A percentile compares a stretch with the other conserved stretches of the same genome.
Evolutionary conservation across 64 coral and sea anemone species (phyloP).

Genomic region (Dendronephthya gigantea): DNA sequence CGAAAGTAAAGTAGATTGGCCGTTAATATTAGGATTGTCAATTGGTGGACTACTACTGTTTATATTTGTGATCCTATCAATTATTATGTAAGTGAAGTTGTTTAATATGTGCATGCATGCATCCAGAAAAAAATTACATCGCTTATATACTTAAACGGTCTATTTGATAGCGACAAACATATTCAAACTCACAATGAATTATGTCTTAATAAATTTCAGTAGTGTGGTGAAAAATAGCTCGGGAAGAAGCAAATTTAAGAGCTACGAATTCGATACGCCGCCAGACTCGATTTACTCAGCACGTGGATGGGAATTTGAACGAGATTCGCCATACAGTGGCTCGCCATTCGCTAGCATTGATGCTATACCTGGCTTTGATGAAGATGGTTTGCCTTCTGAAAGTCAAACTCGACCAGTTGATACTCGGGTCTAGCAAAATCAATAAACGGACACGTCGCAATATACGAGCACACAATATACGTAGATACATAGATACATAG

Average conservation of each 20-base stretch:
- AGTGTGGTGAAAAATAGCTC: neutral
- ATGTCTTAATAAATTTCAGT: neutral
- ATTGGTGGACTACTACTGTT: neutral
- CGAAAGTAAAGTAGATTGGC: neutral
- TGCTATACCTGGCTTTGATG: conserved; percentile 9
- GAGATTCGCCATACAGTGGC: neutral
- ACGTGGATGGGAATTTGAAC: neutral
- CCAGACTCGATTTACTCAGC: neutral
- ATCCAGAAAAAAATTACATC: no score
- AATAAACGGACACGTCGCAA: neutral
- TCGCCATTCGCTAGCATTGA: neutral
- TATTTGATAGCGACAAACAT: no score
- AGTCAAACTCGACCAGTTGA: neutral
- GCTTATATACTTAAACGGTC: no score
- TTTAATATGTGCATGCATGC: neutral
- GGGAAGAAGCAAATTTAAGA: neutral
- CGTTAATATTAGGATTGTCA: neutral
- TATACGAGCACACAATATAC: no score
- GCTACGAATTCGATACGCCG: neutral
- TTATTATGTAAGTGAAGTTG: neutral
- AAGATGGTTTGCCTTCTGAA: conserved; percentile 2
- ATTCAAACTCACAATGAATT: no score
- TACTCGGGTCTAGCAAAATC: neutral
- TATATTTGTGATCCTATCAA: neutral
- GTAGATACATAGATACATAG: neutral